Base-by-base conservation (phyloP, 2,888 invertebrate genomes). In the Neoascia interrupta region DNA sequence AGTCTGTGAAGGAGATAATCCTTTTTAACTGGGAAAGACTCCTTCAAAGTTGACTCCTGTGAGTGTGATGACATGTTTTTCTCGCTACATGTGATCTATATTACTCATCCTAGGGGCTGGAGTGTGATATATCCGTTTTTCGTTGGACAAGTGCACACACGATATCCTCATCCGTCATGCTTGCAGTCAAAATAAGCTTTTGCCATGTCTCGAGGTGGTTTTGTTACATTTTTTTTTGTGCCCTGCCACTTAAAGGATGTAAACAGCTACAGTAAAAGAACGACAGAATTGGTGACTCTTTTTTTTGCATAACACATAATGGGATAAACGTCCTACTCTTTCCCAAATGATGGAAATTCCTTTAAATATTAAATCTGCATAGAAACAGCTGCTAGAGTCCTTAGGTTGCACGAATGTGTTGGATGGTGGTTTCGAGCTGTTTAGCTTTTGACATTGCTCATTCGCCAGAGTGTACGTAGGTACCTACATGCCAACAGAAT, bases 231-330 rank as follows among this genome's bases (percentile, higher is more conserved):
- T 15, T 36, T 15, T 23, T 26, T 47, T 47, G 28, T 51, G 15
- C 63, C 28, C 37, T 60, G 76, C 64, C 76, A 76, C 76, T 76
- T 72, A 60, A n/a, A n/a, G 47, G 64, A 72, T 70, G 75, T 76
- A 64, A 76, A 70, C 64, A 69, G 19, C 74, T 53, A 53, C 63
- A 23, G 10, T 37, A 23, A 61, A 58, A 49, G 49, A 61, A 72
- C 54, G 23, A 49, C 34, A 21, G 8, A 5, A 23, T n/a, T n/a
- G n/a, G n/a, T n/a, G n/a, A n/a, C n/a, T n/a, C 13, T 15, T 36
- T 37, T 53, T 37, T 18, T 13, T 36, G 19, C 28, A 26, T 11
- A 34, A 6, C 13, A 16, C 19, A 41, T 43, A 15, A 43, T 21
- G 36, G 26, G 63, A 76, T 69, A 18, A 63, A 63, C 61, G 69